Evolutionary conservation across 2,888 invertebrate genomes (phyloP).

Genomic region (Andricus curvator): DNA sequence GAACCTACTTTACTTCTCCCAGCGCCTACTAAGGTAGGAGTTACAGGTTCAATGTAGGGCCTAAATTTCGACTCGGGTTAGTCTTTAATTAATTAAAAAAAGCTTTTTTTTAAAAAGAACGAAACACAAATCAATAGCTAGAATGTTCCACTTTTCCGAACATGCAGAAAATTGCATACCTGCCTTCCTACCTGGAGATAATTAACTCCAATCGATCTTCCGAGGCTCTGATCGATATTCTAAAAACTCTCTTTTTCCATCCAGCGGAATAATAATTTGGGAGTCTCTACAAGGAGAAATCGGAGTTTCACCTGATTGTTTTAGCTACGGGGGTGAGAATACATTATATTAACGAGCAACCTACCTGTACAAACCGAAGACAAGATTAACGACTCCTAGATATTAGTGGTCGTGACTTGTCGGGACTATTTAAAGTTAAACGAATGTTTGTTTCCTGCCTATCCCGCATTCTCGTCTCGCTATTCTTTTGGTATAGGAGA

Average conservation of each 20-base stretch:
- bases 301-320: constrained; percentile 62
- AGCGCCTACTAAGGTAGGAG: too few species aligned
- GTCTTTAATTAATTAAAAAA: background rate
- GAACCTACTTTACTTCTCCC: too few species aligned
- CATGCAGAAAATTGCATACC: constrained; percentile 37
- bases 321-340: constrained; percentile 72
- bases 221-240: background rate
- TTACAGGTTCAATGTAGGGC: too few species aligned
- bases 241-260: constrained; percentile 12
- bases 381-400: constrained; percentile 71
- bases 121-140: background rate
- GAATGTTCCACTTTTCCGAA: background rate
- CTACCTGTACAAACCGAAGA: constrained; percentile 60
- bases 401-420: constrained; percentile 70
- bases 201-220: constrained; percentile 23
- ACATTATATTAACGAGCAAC: constrained; percentile 70
- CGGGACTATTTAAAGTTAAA: constrained; percentile 66
- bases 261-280: constrained; percentile 33
- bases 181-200: constrained; percentile 23
- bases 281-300: constrained; percentile 7
- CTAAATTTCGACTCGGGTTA: too few species aligned
- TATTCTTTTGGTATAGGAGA: background rate
- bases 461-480: constrained; percentile 43
- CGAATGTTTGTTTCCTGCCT: constrained; percentile 67
- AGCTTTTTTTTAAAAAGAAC: background rate